These are phyloP conservation scores for Myodes glareolus DNA, from an alignment of 2,113 vertebrate species.

Conservation along the genomic window DNA sequence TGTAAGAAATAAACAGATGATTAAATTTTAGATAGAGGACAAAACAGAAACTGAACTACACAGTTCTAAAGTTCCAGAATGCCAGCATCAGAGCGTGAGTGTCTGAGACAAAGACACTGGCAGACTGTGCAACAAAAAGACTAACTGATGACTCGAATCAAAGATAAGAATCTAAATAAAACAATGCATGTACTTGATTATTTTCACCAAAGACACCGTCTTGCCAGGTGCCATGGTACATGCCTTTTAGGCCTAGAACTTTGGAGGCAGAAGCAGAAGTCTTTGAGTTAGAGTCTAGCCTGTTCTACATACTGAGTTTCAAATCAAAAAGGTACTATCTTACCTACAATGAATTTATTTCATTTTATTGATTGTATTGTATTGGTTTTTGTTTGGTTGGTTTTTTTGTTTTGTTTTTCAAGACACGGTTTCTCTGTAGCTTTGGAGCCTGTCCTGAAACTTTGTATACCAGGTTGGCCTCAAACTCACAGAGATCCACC, in stretches of 20 bases:
- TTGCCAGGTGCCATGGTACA: background rate
- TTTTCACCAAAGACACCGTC: slow-evolving; percentile 43
- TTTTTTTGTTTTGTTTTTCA: too few relatives aligned
- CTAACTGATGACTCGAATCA: background rate
- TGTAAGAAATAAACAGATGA: background rate
- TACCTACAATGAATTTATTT: background rate
- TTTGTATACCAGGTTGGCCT: too few relatives aligned
- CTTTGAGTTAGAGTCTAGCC: background rate
- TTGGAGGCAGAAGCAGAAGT: background rate
- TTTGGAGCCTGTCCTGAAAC: too few relatives aligned
- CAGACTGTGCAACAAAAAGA: background rate
- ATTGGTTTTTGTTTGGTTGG: too few relatives aligned
- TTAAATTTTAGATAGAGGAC: background rate
- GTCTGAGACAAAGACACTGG: background rate
- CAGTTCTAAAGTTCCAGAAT: background rate
- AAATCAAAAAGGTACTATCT: background rate
- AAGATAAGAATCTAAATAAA: slow-evolving; percentile 8
- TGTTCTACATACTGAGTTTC: background rate
- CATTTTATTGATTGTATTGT: too few relatives aligned
- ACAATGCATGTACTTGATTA: background rate
- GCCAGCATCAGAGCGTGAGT: background rate
- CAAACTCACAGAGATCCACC: too few relatives aligned
- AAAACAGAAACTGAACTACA: slow-evolving; percentile 24
- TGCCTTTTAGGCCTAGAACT: background rate
- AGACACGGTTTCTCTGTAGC: too few relatives aligned